Evolutionary conservation across 2,888 invertebrate genomes (phyloP).

Genomic region (Zaprionus lineosus): DNA sequence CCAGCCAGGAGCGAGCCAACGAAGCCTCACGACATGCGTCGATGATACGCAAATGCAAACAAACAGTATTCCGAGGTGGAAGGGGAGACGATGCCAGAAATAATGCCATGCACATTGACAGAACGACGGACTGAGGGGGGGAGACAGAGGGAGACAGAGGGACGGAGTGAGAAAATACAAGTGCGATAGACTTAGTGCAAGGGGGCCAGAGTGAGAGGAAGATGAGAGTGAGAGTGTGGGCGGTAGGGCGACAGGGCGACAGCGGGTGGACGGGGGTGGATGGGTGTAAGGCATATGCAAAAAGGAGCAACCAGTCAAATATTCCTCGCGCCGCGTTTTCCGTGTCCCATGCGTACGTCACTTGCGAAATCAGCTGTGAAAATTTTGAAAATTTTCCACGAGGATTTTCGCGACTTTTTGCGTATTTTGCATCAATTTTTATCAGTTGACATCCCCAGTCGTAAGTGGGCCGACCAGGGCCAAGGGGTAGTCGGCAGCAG

Average conservation of each 20-base stretch:
- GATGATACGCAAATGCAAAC: slow-evolving; percentile 79
- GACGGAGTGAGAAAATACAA: neutral
- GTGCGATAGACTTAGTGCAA: neutral
- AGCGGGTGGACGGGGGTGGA: slow-evolving; percentile 46
- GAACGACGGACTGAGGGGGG: slow-evolving; percentile 2
- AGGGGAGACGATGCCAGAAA: slow-evolving; percentile 29
- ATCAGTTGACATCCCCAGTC: slow-evolving; percentile 63
- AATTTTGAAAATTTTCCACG: slow-evolving; percentile 83
- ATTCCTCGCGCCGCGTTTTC: slow-evolving; percentile 28
- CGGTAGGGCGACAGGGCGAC: neutral
- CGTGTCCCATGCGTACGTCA: slow-evolving; percentile 35
- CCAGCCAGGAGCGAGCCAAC: slow-evolving; percentile 15
- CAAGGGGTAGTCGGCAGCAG: neutral
- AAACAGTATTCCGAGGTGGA: slow-evolving; percentile 50
- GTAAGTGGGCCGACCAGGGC: slow-evolving; percentile 24
- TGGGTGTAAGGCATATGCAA: slow-evolving; percentile 72
- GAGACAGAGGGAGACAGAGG: slow-evolving; percentile 17
- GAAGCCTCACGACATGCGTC: slow-evolving; percentile 68
- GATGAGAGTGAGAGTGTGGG: neutral
- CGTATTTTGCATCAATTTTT: slow-evolving; percentile 80
- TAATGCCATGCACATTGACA: slow-evolving; percentile 60
- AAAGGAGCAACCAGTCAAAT: slow-evolving; percentile 60
- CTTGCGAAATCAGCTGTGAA: slow-evolving; percentile 83
- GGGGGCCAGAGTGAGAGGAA: neutral
- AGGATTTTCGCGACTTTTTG: slow-evolving; percentile 83